A percentile compares a stretch with the other conserved stretches of the same genome.
phyloP scores from a whole-genome alignment of 2,797 vertebrate species.

The Gambelia wislizenii region DNA sequence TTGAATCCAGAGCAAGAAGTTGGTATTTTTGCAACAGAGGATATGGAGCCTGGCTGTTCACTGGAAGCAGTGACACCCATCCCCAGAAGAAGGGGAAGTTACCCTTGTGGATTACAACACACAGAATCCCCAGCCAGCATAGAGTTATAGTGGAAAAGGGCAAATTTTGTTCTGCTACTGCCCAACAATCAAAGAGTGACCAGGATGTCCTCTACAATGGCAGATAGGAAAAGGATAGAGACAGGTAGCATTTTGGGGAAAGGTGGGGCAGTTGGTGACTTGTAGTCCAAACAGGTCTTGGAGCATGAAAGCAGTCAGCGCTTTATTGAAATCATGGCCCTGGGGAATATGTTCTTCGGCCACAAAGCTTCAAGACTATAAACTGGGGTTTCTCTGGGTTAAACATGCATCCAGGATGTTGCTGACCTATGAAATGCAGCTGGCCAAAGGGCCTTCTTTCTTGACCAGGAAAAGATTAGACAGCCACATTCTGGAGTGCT shows the following conservation, averaged over 20 bases:
- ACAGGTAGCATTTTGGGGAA: no score
- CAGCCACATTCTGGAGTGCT: no score
- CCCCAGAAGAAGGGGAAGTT: no score
- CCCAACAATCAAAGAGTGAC: no score
- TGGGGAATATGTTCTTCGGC: background rate
- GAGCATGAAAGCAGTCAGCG: no score
- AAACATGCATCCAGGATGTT: background rate
- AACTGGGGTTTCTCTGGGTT: background rate
- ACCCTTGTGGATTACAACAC: no score
- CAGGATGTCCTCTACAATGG: background rate
- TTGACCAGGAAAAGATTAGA: no score
- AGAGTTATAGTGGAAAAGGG: no score
- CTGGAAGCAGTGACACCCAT: background rate
- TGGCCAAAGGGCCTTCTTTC: background rate
- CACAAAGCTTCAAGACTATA: background rate
- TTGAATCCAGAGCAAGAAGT: background rate
- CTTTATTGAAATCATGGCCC: background rate
- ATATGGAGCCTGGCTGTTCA: background rate
- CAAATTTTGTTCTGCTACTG: no score
- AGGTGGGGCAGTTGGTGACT: background rate
- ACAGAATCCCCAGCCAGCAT: no score
- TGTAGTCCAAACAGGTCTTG: background rate
- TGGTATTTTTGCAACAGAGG: background rate
- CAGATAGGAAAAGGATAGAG: no score
- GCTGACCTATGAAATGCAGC: background rate